Conservation (phyloP, 2,797 vertebrate genomes). For the Enteromius radiatus region DNA sequence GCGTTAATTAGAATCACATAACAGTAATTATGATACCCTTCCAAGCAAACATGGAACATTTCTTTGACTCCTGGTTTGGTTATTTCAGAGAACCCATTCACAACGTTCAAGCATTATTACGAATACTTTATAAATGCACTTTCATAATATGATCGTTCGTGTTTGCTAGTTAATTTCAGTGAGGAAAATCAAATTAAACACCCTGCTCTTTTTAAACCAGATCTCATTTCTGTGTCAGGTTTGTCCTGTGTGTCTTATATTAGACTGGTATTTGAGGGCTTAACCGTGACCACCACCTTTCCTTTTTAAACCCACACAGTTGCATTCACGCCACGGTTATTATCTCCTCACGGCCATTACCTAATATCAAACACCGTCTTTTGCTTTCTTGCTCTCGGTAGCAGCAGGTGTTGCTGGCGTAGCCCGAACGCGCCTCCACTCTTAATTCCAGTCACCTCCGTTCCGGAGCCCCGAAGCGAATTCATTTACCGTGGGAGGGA, state of each 20-base stretch:
- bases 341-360: slow-evolving; percentile 66
- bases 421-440: slow-evolving; percentile 70
- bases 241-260: background rate
- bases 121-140: background rate
- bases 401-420: slow-evolving; percentile 82
- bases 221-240: background rate
- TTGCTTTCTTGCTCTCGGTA: slow-evolving; percentile 58
- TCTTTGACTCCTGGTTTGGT: background rate
- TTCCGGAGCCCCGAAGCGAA: slow-evolving; percentile 59
- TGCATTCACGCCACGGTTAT: slow-evolving; percentile 42
- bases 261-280: background rate
- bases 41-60: background rate
- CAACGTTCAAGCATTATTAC: background rate
- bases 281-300: slow-evolving; percentile 22
- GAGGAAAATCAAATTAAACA: background rate
- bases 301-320: slow-evolving; percentile 12
- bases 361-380: slow-evolving; percentile 69
- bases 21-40: background rate
- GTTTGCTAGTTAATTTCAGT: background rate
- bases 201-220: background rate
- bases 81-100: background rate
- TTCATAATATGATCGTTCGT: background rate
- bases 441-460: slow-evolving; percentile 69
- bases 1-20: background rate
- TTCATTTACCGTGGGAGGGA: slow-evolving; percentile 58